Percentiles rank a stretch among this genome's conserved stretches.
These are phyloP conservation scores for Centroberyx gerrardi DNA, from an alignment of 2,797 vertebrate species.

Conservation along the genomic window DNA sequence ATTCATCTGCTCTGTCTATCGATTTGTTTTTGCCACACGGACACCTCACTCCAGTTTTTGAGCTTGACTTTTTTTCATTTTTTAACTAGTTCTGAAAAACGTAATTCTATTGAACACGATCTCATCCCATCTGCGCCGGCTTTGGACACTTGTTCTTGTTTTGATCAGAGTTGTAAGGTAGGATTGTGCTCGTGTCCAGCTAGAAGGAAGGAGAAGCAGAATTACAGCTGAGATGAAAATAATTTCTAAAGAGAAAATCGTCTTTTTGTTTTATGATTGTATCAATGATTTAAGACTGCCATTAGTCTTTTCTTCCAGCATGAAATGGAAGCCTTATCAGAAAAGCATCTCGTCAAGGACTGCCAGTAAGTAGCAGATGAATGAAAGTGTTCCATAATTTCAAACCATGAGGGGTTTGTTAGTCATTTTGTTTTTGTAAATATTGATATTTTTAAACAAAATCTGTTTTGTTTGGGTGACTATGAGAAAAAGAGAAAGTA, in stretches of 20 bases:
- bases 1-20: conserved; percentile 84
- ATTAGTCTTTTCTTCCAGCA: conserved; percentile 25
- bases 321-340: conserved; percentile 28
- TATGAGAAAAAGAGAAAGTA: neutral
- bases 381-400: conserved; percentile 22
- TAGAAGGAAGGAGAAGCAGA: conserved; percentile 25
- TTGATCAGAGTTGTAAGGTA: conserved; percentile 72
- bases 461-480: neutral
- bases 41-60: conserved; percentile 68
- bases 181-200: conserved; percentile 61
- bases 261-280: conserved; percentile 48
- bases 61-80: conserved; percentile 68
- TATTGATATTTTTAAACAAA: neutral
- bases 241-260: conserved; percentile 40
- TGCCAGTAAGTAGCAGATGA: conserved; percentile 5
- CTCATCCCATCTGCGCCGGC: conserved; percentile 69
- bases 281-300: conserved; percentile 33
- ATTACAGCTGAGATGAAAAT: conserved; percentile 47
- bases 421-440: neutral
- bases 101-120: conserved; percentile 73
- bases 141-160: conserved; percentile 73
- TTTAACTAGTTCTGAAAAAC: conserved; percentile 78
- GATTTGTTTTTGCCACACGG: conserved; percentile 84
- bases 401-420: conserved; percentile 8
- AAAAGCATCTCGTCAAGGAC: conserved; percentile 27